phyloP scores from a whole-genome alignment of 2,113 vertebrate genomes.

The Spheniscus mendiculus region DNA sequence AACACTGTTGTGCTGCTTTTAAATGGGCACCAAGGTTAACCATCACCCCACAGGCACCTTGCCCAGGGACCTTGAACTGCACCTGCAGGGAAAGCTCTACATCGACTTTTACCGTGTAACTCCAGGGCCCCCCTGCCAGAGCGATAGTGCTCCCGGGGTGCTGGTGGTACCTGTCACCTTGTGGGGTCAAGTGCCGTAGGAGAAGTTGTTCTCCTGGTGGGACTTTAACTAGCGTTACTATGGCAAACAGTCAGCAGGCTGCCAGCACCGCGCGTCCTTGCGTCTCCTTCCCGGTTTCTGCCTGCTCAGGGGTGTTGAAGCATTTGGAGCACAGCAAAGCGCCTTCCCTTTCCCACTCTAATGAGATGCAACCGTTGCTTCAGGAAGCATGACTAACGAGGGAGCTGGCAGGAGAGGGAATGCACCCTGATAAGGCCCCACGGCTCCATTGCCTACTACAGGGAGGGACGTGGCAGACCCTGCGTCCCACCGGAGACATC shows the following conservation, averaged over 20 bases:
- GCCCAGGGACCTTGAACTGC: neutral
- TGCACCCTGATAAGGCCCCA: neutral
- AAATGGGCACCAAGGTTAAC: neutral
- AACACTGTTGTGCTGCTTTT: neutral
- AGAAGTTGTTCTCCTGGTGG: neutral
- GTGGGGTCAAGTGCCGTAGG: neutral
- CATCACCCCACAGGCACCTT: neutral
- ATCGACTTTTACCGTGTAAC: neutral
- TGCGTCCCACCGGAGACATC: neutral
- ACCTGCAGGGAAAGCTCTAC: neutral
- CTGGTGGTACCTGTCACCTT: neutral
- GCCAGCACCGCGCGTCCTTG: neutral
- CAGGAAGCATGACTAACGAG: neutral
- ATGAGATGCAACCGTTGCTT: neutral
- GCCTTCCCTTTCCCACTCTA: neutral
- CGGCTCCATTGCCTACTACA: neutral
- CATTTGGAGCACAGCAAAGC: neutral
- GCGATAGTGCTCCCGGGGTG: neutral
- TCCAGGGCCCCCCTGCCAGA: neutral
- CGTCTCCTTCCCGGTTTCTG: neutral
- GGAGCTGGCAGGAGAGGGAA: neutral
- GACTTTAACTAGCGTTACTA: constrained; percentile 33
- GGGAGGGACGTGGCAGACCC: neutral
- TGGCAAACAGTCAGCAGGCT: neutral
- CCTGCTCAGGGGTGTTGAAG: neutral